Percentiles rank a stretch among this genome's conserved stretches.
phyloP scores from a whole-genome alignment of 2,888 invertebrate species.

The Macaria liturata region DNA sequence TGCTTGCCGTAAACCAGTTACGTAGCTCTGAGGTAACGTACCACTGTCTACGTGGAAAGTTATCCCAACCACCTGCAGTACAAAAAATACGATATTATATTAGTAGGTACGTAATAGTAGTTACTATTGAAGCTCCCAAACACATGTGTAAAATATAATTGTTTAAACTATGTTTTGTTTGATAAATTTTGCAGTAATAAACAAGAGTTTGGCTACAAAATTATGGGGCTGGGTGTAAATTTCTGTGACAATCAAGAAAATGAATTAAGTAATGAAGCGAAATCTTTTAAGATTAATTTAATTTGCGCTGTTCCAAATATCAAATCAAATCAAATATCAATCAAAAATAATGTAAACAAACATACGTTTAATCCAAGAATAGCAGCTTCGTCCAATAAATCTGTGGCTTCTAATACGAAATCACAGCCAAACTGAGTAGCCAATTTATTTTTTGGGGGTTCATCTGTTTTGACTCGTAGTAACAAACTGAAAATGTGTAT shows the following conservation, averaged over 20 bases:
- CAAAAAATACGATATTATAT: not conserved
- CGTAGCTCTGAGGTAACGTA: slow-evolving; percentile 41
- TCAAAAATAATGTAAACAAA: not conserved
- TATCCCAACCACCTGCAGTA: slow-evolving; percentile 47
- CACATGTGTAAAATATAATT: no score
- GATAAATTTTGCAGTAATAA: no score
- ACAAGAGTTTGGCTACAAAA: no score
- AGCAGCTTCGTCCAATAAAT: slow-evolving; percentile 51
- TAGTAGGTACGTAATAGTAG: no score
- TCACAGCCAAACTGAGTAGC: slow-evolving; percentile 50
- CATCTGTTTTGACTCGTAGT: slow-evolving; percentile 45
- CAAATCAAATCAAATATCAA: no score
- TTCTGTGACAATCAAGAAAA: no score
- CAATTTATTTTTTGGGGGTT: slow-evolving; percentile 40
- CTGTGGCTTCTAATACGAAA: slow-evolving; percentile 46
- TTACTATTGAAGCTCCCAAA: no score
- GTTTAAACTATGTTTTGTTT: no score
- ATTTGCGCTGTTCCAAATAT: no score
- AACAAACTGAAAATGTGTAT: slow-evolving; percentile 18
- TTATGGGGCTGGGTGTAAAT: no score
- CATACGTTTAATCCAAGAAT: slow-evolving; percentile 42
- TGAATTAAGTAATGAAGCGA: no score
- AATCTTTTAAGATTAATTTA: no score
- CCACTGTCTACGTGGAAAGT: slow-evolving; percentile 53
- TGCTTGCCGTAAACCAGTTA: slow-evolving; percentile 39